Conservation (phyloP, 2,797 vertebrate genomes). For the Acipenser transmontanus region DNA sequence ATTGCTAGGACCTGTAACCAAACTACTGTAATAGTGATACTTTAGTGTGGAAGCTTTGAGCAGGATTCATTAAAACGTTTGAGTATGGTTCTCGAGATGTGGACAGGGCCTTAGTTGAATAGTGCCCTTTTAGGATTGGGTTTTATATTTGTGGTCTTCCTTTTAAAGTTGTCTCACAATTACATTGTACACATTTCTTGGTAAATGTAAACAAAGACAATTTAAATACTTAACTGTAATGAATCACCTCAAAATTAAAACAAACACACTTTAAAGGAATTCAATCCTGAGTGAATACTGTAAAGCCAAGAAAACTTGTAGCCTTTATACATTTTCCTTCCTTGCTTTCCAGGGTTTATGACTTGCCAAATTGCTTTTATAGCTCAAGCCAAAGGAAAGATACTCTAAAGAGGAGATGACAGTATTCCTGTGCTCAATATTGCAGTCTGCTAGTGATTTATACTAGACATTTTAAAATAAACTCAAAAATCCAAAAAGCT, state of each 20-base stretch:
- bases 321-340: conserved; percentile 10
- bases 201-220: not conserved
- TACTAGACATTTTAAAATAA: not conserved
- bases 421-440: not conserved
- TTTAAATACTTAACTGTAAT: not conserved
- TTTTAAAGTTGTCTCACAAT: not conserved
- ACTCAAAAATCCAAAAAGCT: not conserved
- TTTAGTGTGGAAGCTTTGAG: no score
- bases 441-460: not conserved
- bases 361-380: conserved; percentile 8
- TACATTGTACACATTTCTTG: not conserved
- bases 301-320: conserved; percentile 6
- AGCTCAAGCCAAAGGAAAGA: conserved; percentile 2
- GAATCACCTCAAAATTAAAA: conserved; percentile 1
- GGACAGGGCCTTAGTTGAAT: no score
- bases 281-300: not conserved
- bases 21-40: no score
- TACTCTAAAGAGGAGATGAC: conserved; percentile 2
- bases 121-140: no score
- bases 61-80: no score
- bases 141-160: not conserved
- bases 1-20: no score
- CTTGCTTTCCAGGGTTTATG: not conserved
- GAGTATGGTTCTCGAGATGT: no score
- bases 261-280: conserved; percentile 4